These are phyloP conservation scores for Physocephala rufipes DNA, from an alignment of 2,888 invertebrate species.

Conservation along the genomic window DNA sequence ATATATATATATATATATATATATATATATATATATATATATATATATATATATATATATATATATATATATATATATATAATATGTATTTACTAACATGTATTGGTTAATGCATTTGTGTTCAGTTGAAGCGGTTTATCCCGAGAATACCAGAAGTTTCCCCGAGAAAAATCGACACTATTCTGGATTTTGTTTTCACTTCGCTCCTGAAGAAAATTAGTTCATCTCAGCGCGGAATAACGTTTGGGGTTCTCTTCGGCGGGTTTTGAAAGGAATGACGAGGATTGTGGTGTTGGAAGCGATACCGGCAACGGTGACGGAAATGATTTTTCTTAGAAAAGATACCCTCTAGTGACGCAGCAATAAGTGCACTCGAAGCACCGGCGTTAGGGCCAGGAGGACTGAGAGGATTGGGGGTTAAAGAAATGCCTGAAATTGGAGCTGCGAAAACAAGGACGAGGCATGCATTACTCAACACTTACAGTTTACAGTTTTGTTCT, in stretches of 20 bases:
- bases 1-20: no score
- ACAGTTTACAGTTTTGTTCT: no score
- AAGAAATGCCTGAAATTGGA: neutral
- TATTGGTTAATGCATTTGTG: neutral
- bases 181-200: slow-evolving; percentile 4
- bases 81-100: slow-evolving; percentile 9
- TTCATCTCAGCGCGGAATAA: neutral
- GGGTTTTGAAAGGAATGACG: slow-evolving; percentile 17
- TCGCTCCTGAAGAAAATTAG: neutral
- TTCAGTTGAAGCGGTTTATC: slow-evolving; percentile 21
- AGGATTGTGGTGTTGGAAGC: neutral
- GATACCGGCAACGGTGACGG: neutral
- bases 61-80: no score
- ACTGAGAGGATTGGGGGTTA: no score
- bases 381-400: no score
- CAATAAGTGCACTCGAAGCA: no score
- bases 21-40: no score
- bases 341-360: neutral
- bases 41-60: no score
- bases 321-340: neutral
- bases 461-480: no score
- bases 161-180: neutral
- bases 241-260: neutral
- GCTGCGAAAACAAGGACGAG: neutral
- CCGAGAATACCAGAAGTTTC: slow-evolving; percentile 23